Conservation (phyloP, 2,797 vertebrate genomes). For the Galagoides demidoff region DNA sequence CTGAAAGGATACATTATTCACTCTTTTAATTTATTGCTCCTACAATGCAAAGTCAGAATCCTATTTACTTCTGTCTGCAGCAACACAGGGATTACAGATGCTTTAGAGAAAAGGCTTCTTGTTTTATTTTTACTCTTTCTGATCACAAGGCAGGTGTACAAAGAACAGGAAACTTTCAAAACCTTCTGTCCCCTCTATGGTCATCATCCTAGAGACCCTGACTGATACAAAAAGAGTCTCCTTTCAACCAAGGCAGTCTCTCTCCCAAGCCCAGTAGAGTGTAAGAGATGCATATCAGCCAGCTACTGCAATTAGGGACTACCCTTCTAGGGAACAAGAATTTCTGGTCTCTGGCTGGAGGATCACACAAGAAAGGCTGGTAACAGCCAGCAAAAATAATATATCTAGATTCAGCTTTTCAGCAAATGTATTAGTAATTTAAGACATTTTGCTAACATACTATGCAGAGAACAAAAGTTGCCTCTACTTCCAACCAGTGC, state of each 20-base stretch:
- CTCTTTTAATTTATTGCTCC: slow-evolving; percentile 30
- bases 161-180: neutral
- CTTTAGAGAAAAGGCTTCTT: neutral
- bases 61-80: slow-evolving; percentile 19
- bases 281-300: neutral
- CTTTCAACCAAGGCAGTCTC: neutral
- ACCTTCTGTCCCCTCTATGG: neutral
- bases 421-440: neutral
- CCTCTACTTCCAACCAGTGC: neutral
- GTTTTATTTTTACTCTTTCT: neutral
- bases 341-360: neutral
- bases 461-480: slow-evolving; percentile 6
- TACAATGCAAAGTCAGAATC: neutral
- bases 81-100: neutral
- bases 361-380: neutral
- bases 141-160: neutral
- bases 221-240: neutral
- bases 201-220: neutral
- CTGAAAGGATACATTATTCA: neutral
- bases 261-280: neutral
- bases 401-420: neutral
- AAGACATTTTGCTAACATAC: neutral
- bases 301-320: neutral
- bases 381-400: neutral
- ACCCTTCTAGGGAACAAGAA: neutral